Percentiles rank a stretch among this genome's conserved stretches.
phyloP scores from a whole-genome alignment of 1,140 invertebrate genomes.

The Rhopalosiphum maidis region DNA sequence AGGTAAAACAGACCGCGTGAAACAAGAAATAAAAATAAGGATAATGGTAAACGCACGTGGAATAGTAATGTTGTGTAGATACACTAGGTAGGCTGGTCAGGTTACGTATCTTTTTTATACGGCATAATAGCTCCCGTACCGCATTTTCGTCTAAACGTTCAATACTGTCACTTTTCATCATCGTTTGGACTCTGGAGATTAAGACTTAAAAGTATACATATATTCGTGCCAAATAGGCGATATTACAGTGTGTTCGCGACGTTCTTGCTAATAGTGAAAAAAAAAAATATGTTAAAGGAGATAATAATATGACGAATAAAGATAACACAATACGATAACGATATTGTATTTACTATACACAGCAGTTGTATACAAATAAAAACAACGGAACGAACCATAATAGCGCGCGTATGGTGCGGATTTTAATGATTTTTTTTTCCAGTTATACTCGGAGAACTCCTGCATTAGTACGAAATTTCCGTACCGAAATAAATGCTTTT shows the following conservation, averaged over 20 bases:
- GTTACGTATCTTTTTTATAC: not conserved
- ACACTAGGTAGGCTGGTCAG: not conserved
- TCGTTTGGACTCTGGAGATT: not conserved
- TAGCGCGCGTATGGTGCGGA: not conserved
- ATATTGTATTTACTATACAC: not conserved
- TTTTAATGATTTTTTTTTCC: constrained; percentile 6
- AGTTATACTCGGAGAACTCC: not conserved
- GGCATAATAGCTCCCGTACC: not conserved
- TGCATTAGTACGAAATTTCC: not conserved
- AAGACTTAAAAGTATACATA: not conserved
- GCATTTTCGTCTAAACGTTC: not conserved
- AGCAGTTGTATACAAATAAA: not conserved
- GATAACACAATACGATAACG: not conserved
- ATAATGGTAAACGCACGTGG: not conserved
- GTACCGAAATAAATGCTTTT: not conserved
- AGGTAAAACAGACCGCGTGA: not conserved
- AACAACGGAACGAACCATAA: not conserved
- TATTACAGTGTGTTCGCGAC: too few relatives aligned
- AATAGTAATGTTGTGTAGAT: not conserved
- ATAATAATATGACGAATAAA: too few relatives aligned
- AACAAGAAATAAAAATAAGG: not conserved
- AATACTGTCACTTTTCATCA: not conserved
- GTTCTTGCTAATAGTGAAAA: too few relatives aligned
- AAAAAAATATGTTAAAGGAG: too few relatives aligned
- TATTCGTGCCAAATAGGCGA: too few relatives aligned